A percentile compares a stretch with the other conserved stretches of the same genome.
Evolutionary conservation across 2,888 invertebrate species (phyloP).

Genomic region (Diadegma fenestrale): DNA sequence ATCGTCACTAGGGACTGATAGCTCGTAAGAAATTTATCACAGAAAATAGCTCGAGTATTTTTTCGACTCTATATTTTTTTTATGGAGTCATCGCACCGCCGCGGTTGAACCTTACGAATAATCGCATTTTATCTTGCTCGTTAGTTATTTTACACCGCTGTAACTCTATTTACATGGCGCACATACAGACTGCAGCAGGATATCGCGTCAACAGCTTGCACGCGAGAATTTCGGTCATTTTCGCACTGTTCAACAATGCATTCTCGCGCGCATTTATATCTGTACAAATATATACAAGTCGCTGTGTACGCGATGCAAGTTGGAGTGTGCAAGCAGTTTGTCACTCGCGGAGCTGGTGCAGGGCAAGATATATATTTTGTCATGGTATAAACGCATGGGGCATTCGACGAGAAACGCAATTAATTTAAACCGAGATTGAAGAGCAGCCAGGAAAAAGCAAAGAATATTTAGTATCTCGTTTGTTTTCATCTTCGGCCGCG

Average conservation of each 20-base stretch:
- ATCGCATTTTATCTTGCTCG: constrained; percentile 11
- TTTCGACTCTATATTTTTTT: constrained; percentile 10
- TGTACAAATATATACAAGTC: background rate
- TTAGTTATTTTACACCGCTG: constrained; percentile 10
- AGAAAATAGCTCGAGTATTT: constrained; percentile 35
- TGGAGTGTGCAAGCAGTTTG: constrained; percentile 27
- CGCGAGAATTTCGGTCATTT: constrained; percentile 33
- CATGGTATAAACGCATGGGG: constrained; percentile 1
- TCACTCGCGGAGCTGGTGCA: constrained; percentile 11
- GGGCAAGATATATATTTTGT: background rate
- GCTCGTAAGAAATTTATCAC: constrained; percentile 53
- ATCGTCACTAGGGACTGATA: constrained; percentile 56
- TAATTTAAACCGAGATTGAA: background rate
- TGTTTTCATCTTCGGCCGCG: background rate
- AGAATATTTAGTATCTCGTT: background rate
- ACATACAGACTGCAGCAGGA: constrained; percentile 10
- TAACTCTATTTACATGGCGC: constrained; percentile 6
- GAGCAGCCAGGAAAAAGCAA: no score
- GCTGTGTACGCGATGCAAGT: constrained; percentile 4
- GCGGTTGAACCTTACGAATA: background rate
- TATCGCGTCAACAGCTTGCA: constrained; percentile 46
- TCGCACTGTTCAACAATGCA: constrained; percentile 20
- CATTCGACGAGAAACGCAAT: background rate
- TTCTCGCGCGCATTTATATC: background rate
- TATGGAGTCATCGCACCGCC: background rate